phyloP scores from a whole-genome alignment of 1,140 invertebrate genomes.

The Drosophila nebulosa region DNA sequence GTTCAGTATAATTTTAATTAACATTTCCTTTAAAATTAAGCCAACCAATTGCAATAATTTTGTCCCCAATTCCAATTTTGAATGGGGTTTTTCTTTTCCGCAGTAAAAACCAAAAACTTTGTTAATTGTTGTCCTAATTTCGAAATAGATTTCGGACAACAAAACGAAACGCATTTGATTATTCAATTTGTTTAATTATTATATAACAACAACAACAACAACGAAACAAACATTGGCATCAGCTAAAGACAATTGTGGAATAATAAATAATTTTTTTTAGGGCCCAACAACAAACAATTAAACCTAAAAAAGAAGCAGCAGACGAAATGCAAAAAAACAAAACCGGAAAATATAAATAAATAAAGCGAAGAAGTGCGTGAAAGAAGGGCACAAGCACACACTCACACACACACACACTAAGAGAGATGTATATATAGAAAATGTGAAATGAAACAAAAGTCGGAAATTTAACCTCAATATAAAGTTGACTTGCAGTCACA shows the following conservation, averaged over 20 bases:
- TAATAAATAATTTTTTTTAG: constrained; percentile 60
- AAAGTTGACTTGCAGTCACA: constrained; percentile 54
- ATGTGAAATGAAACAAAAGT: constrained; percentile 45
- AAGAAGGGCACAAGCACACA: constrained; percentile 37
- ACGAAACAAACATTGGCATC: background rate
- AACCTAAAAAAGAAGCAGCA: constrained; percentile 46
- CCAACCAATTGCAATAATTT: too few relatives aligned
- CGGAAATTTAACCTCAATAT: constrained; percentile 71
- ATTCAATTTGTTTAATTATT: constrained; percentile 64
- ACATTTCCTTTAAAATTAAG: too few relatives aligned
- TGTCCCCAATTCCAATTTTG: background rate
- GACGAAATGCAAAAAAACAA: constrained; percentile 8
- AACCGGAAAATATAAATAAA: constrained; percentile 54
- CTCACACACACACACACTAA: background rate
- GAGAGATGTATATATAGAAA: background rate
- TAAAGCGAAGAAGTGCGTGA: constrained; percentile 36
- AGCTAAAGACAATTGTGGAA: constrained; percentile 44
- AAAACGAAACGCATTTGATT: constrained; percentile 27
- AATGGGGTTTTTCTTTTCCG: background rate
- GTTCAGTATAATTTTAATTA: too few relatives aligned
- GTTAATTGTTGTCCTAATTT: constrained; percentile 7
- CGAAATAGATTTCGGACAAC: background rate
- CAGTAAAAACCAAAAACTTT: background rate
- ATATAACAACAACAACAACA: constrained; percentile 36
- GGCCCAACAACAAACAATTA: constrained; percentile 24